phyloP scores from a whole-genome alignment of 2,797 vertebrate genomes.

The Hypotaenidia philippensis region DNA sequence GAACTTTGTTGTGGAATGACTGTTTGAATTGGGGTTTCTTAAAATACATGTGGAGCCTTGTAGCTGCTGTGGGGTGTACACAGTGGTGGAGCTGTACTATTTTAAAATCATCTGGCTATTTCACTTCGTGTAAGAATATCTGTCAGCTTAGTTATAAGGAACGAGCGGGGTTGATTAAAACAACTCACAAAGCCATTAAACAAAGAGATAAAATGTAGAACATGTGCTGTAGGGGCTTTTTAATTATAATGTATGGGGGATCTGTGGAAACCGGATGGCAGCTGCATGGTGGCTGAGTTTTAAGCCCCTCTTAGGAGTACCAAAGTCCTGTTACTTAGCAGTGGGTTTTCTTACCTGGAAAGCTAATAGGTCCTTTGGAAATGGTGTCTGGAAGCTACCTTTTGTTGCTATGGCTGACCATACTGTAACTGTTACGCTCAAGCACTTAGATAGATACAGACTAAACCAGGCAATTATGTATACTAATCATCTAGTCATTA shows the following conservation, averaged over 20 bases:
- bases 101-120: slow-evolving; percentile 66
- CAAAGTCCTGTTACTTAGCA: background rate
- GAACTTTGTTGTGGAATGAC: slow-evolving; percentile 66
- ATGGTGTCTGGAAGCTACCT: slow-evolving; percentile 34
- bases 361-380: slow-evolving; percentile 31
- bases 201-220: slow-evolving; percentile 66
- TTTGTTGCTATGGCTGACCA: background rate
- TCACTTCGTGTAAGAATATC: slow-evolving; percentile 51
- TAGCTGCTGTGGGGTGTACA: slow-evolving; percentile 46
- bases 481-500: background rate
- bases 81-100: slow-evolving; percentile 47
- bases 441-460: background rate
- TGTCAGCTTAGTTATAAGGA: slow-evolving; percentile 46
- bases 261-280: slow-evolving; percentile 29
- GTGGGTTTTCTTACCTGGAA: background rate
- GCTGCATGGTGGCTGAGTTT: slow-evolving; percentile 13
- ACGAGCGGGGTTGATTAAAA: slow-evolving; percentile 61
- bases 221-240: slow-evolving; percentile 35
- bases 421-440: background rate
- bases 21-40: slow-evolving; percentile 69
- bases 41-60: slow-evolving; percentile 66
- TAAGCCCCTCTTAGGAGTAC: background rate
- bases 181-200: slow-evolving; percentile 19
- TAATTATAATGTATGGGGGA: background rate
- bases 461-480: slow-evolving; percentile 44